Conservation (phyloP, 1,140 invertebrate genomes). For the Drosophila saltans region DNA sequence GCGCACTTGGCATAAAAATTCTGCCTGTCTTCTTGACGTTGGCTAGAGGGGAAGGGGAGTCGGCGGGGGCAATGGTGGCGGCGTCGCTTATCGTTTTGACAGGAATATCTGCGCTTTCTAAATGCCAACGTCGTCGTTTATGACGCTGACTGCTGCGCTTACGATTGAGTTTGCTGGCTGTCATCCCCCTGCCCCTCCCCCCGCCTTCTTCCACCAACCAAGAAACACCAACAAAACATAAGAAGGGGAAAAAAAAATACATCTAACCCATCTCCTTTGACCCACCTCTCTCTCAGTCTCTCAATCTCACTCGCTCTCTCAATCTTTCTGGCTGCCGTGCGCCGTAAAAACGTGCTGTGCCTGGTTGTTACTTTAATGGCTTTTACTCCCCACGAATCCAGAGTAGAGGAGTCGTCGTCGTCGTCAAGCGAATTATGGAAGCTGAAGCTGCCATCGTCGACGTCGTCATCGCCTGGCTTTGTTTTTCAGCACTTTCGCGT, state of each 20-base stretch:
- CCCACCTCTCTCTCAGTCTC: too few relatives aligned
- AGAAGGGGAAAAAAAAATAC: neutral
- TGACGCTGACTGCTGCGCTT: slow-evolving; percentile 77
- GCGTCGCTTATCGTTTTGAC: slow-evolving; percentile 76
- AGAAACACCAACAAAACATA: neutral
- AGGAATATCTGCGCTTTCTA: slow-evolving; percentile 81
- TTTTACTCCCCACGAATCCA: slow-evolving; percentile 76
- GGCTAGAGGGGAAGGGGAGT: slow-evolving; percentile 46
- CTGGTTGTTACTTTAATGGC: slow-evolving; percentile 80
- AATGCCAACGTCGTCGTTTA: slow-evolving; percentile 78
- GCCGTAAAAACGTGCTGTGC: slow-evolving; percentile 80
- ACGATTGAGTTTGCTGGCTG: slow-evolving; percentile 67
- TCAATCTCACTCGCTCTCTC: neutral
- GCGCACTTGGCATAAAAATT: slow-evolving; percentile 75
- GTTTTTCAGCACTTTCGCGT: slow-evolving; percentile 78
- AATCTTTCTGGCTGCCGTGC: slow-evolving; percentile 13
- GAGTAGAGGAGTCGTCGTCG: slow-evolving; percentile 50
- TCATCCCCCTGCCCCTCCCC: neutral
- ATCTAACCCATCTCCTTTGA: neutral
- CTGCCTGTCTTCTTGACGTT: slow-evolving; percentile 20
- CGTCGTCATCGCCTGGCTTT: slow-evolving; percentile 55
- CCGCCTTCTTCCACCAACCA: neutral
- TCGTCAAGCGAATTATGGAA: slow-evolving; percentile 77
- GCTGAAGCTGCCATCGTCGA: slow-evolving; percentile 53
- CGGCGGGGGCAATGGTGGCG: neutral